Conservation (phyloP, 2,113 vertebrate species). For the Micronycteris hirsuta region DNA sequence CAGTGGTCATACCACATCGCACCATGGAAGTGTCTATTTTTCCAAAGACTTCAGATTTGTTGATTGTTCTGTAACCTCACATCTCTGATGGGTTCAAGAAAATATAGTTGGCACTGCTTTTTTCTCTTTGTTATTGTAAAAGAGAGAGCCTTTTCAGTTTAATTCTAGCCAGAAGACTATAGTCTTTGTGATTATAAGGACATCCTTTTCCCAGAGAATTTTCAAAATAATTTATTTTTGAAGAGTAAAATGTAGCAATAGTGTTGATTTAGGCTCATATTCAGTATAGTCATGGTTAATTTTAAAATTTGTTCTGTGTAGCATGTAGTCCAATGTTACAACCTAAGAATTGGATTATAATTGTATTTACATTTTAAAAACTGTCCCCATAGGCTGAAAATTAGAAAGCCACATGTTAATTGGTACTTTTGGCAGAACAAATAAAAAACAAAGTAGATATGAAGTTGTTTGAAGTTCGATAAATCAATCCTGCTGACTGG, state of each 20-base stretch:
- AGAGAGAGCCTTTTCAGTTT: background rate
- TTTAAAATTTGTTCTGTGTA: background rate
- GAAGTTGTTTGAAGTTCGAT: background rate
- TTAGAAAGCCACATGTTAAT: slow-evolving; percentile 23
- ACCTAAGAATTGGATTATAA: background rate
- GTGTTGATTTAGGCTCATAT: background rate
- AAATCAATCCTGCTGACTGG: slow-evolving; percentile 1
- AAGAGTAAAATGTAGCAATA: background rate
- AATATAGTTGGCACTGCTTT: background rate
- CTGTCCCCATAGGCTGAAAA: background rate
- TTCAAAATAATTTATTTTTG: slow-evolving; percentile 3
- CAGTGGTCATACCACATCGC: background rate
- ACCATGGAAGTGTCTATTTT: background rate
- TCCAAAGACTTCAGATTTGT: background rate
- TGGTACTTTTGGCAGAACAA: slow-evolving; percentile 1
- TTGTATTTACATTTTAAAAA: slow-evolving; percentile 27
- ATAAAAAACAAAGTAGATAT: background rate
- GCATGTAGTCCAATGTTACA: background rate
- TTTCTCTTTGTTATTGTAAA: background rate
- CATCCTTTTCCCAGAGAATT: background rate
- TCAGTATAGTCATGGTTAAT: background rate
- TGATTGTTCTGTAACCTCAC: background rate
- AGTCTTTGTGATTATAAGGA: background rate
- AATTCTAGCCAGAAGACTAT: background rate
- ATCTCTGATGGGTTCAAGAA: background rate